Base-by-base conservation (phyloP, 1,140 invertebrate species). In the Trissolcus basalis region DNA sequence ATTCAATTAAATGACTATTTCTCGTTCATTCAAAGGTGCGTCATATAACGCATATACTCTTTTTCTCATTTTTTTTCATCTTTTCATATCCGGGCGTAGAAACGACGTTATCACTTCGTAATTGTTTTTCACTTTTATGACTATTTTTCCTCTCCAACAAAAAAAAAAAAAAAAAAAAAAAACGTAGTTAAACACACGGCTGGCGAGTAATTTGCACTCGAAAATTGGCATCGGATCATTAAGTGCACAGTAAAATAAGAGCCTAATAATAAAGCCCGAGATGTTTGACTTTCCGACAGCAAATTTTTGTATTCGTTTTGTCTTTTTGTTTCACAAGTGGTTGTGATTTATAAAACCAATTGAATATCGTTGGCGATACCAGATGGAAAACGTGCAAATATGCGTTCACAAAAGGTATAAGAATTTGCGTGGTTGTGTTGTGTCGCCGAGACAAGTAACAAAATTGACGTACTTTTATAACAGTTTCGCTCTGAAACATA, bases 401-500 rank as follows among this genome's bases (percentile, higher is more conserved):
- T 27, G 19, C 19, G 19, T 27, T 1, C 19, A 27, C 19, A 27
- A 27, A 27, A 27, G 19, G 19, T 12, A 12, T 4, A 45, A 13
- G 13, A n/a, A 45, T 45, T 45, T 45, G 13, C 6, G 7, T 45
- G 14, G 11, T 12, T 32, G 33, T 55, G 54, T 63, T 45, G 19
- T 13, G 43, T 54, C 45, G 44, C 41, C 44, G 43, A 53, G 48
- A 32, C 5, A 10, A 15, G 13, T 14, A 61, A 51, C 59, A 36
- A 58, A 64, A 53, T 47, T 45, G 61, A 60, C 36, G 53, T 58
- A 63, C 61, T 60, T 73, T 54, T 73, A 60, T 73, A 60, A 32
- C 32, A 55, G 70, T 73, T 67, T 67, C 70, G 70, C 61, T 73
- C 61, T 73, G 45, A 73, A 73, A 61, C 70, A 49, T 67, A 60